Evolutionary conservation across 2,888 invertebrate species (phyloP).

Genomic region (Zaprionus bogoriensis): DNA sequence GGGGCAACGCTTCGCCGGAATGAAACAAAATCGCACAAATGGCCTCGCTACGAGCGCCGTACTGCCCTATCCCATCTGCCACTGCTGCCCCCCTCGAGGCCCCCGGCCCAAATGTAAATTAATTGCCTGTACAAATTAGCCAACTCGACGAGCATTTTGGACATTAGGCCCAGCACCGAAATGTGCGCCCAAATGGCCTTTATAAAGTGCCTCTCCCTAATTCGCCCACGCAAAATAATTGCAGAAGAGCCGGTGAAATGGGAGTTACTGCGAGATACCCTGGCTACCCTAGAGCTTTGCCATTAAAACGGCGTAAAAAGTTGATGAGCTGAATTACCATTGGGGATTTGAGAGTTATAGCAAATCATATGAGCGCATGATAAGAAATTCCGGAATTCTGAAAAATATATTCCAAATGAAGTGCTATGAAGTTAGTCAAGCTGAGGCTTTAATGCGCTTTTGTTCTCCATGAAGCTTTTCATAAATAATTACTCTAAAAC

Average conservation of each 20-base stretch:
- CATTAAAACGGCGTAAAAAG: not conserved
- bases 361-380: too few species aligned
- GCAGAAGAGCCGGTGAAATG: conserved; percentile 7
- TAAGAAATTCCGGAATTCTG: too few species aligned
- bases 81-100: not conserved
- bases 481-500: too few species aligned
- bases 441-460: too few species aligned
- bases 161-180: conserved; percentile 46
- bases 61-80: not conserved
- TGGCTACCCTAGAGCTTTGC: not conserved
- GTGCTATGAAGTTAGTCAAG: too few species aligned
- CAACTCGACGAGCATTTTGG: conserved; percentile 52
- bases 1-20: conserved; percentile 34
- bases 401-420: too few species aligned
- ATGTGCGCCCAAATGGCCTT: conserved; percentile 22
- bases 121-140: conserved; percentile 73
- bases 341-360: too few species aligned
- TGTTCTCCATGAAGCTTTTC: too few species aligned
- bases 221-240: conserved; percentile 35
- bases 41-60: conserved; percentile 8
- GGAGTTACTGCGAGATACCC: conserved; percentile 19
- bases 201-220: conserved; percentile 25
- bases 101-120: conserved; percentile 62
- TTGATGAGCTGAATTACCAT: too few species aligned
- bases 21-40: conserved; percentile 65